Evolutionary conservation across 2,113 vertebrate species (phyloP).

Genomic region (Protobothrops mucrosquamatus): DNA sequence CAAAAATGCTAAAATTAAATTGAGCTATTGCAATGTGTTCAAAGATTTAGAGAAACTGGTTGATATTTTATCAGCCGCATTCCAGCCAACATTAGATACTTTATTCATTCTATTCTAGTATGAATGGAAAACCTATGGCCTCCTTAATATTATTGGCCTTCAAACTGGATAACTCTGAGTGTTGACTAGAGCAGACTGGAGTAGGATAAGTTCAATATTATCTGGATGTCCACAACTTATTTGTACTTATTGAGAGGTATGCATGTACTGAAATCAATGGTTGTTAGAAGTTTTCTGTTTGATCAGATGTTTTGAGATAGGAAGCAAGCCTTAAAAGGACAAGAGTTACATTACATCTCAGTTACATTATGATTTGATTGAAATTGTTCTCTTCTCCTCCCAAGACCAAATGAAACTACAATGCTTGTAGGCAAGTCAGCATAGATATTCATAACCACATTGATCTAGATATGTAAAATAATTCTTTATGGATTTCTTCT

Average conservation of each 20-base stretch:
- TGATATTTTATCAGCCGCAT: background rate
- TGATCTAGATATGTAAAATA: background rate
- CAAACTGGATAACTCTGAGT: no score
- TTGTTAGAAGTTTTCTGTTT: background rate
- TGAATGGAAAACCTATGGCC: background rate
- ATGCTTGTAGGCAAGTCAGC: background rate
- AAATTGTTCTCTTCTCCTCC: background rate
- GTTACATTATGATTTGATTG: background rate
- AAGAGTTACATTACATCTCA: background rate
- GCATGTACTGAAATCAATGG: background rate
- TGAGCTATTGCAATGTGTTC: background rate
- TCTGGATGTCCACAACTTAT: background rate
- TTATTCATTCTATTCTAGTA: background rate
- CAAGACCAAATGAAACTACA: background rate
- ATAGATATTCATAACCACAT: background rate
- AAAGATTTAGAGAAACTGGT: background rate
- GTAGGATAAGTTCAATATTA: background rate
- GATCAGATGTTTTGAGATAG: background rate
- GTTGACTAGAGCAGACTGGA: background rate
- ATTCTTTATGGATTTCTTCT: background rate
- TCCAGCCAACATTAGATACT: background rate
- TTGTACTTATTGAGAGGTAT: background rate
- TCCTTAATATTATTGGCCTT: background rate
- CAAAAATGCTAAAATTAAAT: background rate
- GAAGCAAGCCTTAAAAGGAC: background rate